Evolutionary conservation across 2,797 vertebrate genomes (phyloP).

Genomic region (Chrosomus eos): DNA sequence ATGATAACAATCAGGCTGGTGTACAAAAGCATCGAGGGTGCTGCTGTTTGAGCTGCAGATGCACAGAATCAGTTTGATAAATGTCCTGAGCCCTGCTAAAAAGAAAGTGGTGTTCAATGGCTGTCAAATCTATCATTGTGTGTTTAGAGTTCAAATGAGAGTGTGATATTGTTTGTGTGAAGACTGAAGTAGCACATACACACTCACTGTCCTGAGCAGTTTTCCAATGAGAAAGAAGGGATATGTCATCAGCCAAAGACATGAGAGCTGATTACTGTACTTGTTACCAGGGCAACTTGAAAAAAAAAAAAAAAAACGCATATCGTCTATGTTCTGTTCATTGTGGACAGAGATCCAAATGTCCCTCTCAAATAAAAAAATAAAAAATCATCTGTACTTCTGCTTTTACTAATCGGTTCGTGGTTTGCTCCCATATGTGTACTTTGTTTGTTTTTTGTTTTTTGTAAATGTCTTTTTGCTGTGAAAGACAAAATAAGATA

Average conservation of each 20-base stretch:
- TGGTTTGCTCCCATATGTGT: not conserved
- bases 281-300: slow-evolving; percentile 22
- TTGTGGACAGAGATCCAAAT: not conserved
- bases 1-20: slow-evolving; percentile 55
- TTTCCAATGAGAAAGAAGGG: slow-evolving; percentile 8
- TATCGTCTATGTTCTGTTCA: not conserved
- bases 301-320: not conserved
- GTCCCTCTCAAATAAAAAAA: not conserved
- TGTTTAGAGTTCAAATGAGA: not conserved
- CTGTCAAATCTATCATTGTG: slow-evolving; percentile 32
- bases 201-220: not conserved
- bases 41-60: slow-evolving; percentile 7
- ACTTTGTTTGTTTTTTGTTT: not conserved
- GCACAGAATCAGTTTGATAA: slow-evolving; percentile 42
- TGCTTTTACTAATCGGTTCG: not conserved
- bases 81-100: slow-evolving; percentile 21
- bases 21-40: slow-evolving; percentile 42
- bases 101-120: not conserved
- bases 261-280: not conserved
- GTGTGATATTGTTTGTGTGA: not conserved
- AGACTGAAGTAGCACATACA: not conserved
- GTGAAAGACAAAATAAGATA: not conserved
- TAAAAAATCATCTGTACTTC: not conserved
- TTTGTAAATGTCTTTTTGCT: too few species aligned
- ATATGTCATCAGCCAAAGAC: slow-evolving; percentile 6